Evolutionary conservation across 2,113 vertebrate genomes (phyloP).

Genomic region (Ariopsis seemanni): DNA sequence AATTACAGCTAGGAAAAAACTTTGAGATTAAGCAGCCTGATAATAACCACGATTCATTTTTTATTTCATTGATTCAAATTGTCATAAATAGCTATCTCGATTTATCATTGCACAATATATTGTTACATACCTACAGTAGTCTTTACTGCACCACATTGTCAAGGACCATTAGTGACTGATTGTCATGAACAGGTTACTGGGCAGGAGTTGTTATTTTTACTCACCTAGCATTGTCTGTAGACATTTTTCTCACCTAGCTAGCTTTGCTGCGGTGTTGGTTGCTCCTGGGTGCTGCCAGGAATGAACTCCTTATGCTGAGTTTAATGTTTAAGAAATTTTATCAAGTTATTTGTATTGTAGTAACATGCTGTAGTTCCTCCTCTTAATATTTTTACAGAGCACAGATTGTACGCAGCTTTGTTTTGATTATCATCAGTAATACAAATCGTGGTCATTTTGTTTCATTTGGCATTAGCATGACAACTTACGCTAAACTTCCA

Average conservation of each 20-base stretch:
- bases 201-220: not conserved
- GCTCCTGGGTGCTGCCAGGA: no score
- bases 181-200: not conserved
- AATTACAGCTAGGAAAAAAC: no score
- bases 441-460: not conserved
- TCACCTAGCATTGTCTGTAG: not conserved
- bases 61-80: no score
- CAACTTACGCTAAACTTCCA: not conserved
- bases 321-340: no score
- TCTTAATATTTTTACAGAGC: no score
- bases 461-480: not conserved
- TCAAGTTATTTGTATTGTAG: no score
- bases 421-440: not conserved
- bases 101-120: no score
- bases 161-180: not conserved
- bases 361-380: not conserved
- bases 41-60: no score
- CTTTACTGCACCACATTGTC: not conserved
- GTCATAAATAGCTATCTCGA: no score
- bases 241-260: not conserved
- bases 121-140: no score
- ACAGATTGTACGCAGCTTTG: not conserved
- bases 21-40: no score
- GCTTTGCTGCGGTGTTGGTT: not conserved
- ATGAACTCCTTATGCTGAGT: no score